Percentiles rank a stretch among this genome's conserved stretches.
Evolutionary conservation across 2,888 invertebrate species (phyloP).

Genomic region (Cryptocephalus moraei): DNA sequence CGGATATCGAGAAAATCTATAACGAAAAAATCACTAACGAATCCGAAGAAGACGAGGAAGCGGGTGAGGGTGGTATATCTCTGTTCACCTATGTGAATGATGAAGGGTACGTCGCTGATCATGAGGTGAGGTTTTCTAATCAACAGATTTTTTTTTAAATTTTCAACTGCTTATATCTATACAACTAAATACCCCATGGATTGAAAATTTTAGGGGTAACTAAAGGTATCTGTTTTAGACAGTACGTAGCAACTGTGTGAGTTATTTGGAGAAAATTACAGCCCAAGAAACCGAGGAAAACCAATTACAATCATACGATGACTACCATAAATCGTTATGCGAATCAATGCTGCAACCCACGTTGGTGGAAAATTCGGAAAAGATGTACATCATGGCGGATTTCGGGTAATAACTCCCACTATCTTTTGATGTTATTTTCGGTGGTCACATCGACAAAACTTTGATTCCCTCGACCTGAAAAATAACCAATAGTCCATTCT

Average conservation of each 20-base stretch:
- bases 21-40: slow-evolving; percentile 36
- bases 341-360: slow-evolving; percentile 20
- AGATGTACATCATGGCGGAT: slow-evolving; percentile 41
- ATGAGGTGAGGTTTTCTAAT: slow-evolving; percentile 11
- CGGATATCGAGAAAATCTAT: slow-evolving; percentile 50
- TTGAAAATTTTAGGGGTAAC: too few relatives aligned
- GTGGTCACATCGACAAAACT: too few relatives aligned
- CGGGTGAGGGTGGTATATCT: slow-evolving; percentile 30
- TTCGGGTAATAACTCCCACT: background rate
- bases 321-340: slow-evolving; percentile 19
- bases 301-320: slow-evolving; percentile 1
- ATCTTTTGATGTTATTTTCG: too few relatives aligned
- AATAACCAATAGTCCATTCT: too few relatives aligned
- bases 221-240: background rate
- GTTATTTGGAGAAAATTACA: too few relatives aligned
- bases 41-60: slow-evolving; percentile 12
- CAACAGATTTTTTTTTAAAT: slow-evolving; percentile 14
- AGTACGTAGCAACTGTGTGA: background rate
- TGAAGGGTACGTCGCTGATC: slow-evolving; percentile 39
- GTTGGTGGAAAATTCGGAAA: slow-evolving; percentile 19
- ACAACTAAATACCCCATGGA: too few relatives aligned
- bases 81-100: slow-evolving; percentile 51
- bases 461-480: too few relatives aligned
- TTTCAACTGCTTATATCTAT: too few relatives aligned
- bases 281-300: too few relatives aligned